A percentile compares a stretch with the other conserved stretches of the same genome.
Evolutionary conservation across 2,888 invertebrate species (phyloP).

Genomic region (Peribatodes rhomboidaria): DNA sequence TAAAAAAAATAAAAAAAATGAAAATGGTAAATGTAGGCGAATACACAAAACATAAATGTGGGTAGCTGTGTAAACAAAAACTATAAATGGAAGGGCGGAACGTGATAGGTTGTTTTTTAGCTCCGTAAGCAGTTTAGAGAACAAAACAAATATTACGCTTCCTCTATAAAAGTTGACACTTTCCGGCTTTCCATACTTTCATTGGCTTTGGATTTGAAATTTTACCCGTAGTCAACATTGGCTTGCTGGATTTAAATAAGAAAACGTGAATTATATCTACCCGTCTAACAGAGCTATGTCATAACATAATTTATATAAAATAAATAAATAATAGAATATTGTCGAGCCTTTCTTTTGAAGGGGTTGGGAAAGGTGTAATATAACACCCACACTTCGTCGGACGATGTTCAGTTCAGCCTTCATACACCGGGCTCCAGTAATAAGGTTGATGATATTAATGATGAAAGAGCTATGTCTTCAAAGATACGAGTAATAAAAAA

Average conservation of each 20-base stretch:
- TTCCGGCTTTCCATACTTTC: constrained; percentile 1
- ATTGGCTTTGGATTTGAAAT: neutral
- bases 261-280: too few relatives aligned
- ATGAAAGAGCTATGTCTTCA: too few relatives aligned
- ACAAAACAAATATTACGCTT: constrained; percentile 2
- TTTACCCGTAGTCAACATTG: too few relatives aligned
- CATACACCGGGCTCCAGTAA: too few relatives aligned
- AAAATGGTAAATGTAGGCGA: neutral
- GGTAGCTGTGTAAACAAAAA: constrained; percentile 6
- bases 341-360: too few relatives aligned
- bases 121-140: constrained; percentile 8
- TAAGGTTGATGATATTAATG: too few relatives aligned
- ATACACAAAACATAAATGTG: neutral
- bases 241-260: neutral
- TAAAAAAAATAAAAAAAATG: too few relatives aligned
- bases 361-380: too few relatives aligned
- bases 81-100: constrained; percentile 14
- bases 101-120: constrained; percentile 10
- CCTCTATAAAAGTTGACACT: neutral
- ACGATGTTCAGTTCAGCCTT: too few relatives aligned
- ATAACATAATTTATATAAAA: neutral
- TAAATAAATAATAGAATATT: neutral
- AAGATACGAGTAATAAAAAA: too few relatives aligned
- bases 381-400: too few relatives aligned
- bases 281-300: too few relatives aligned